Evolutionary conservation across 2,113 vertebrate species (phyloP).

Genomic region (Malurus melanocephalus): DNA sequence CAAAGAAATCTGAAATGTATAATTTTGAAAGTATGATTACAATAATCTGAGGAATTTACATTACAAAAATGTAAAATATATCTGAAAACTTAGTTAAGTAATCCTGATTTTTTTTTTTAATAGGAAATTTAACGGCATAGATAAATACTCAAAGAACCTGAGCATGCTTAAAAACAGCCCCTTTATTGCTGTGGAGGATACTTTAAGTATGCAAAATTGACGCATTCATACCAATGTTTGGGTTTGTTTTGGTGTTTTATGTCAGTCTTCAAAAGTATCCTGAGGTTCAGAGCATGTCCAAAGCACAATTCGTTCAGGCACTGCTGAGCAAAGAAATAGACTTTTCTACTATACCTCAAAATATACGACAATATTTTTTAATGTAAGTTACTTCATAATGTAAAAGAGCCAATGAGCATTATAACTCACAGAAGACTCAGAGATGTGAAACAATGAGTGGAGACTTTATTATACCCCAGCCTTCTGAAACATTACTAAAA

Average conservation of each 20-base stretch:
- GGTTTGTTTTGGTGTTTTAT: neutral
- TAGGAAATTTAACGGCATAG: neutral
- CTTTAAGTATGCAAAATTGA: neutral
- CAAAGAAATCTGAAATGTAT: neutral
- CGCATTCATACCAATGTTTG: neutral
- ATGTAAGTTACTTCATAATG: neutral
- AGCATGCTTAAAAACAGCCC: rapidly evolving
- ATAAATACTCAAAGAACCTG: neutral
- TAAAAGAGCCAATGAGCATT: rapidly evolving
- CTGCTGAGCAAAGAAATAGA: neutral
- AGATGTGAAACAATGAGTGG: neutral
- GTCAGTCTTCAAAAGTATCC: neutral
- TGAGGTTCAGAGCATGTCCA: neutral
- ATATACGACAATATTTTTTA: neutral
- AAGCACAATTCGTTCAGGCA: neutral
- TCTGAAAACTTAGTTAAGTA: neutral
- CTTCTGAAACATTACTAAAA: neutral
- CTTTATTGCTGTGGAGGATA: neutral
- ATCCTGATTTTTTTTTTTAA: neutral
- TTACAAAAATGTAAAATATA: neutral
- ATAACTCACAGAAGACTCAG: neutral
- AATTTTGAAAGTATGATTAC: neutral
- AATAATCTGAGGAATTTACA: neutral
- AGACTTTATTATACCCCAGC: neutral
- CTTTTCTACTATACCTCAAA: neutral